Base-by-base conservation (phyloP, 2,888 invertebrate genomes). In the Microctonus brassicae region DNA sequence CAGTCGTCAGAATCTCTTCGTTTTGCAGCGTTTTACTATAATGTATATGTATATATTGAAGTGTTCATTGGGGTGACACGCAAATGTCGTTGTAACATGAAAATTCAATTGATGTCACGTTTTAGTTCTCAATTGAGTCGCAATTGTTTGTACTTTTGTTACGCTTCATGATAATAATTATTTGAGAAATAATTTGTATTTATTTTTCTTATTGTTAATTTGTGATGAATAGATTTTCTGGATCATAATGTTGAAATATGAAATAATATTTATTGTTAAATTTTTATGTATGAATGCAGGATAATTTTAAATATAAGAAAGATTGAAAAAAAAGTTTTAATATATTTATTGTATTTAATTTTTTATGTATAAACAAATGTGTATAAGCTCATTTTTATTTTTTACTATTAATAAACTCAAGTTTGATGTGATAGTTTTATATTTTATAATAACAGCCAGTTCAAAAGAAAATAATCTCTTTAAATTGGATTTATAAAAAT, bases 31-130 rank as follows among this genome's bases (percentile, higher is more conserved):
- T 53, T 64, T 34, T 34, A 34, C 7, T 5, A 5, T 5, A 5
- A 29, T 29, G 53, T 52, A 33, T 33, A 63, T 47, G 47, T 29
- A 47, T 34, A 64, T 63, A 29, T 64, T 22, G n/a, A 52, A 57
- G 17, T 47, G 47, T 47, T 47, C 47, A 47, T 47, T 47, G 17
- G 6, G 17, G 33, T 34, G 39, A 42, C 63, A 63, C 63, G 63
- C 63, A 24, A 63, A 63, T 63, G 47, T 42, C 42, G 11, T 17
- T 22, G 26, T 39, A 63, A 63, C 63, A 63, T 63, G 63, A 47
- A 60, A 60, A 66, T 36, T 24, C 57, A 66, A 55, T 65, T 36
- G 39, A 66, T 66, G 55, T 57, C 57, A 66, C 17, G 26, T 24
- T 17, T n/a, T 47, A 24, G 22, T 13, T 39, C 22, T 34, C 36